These are phyloP conservation scores for Copidosoma aretas DNA, from an alignment of 2,888 invertebrate genomes.

Conservation along the genomic window DNA sequence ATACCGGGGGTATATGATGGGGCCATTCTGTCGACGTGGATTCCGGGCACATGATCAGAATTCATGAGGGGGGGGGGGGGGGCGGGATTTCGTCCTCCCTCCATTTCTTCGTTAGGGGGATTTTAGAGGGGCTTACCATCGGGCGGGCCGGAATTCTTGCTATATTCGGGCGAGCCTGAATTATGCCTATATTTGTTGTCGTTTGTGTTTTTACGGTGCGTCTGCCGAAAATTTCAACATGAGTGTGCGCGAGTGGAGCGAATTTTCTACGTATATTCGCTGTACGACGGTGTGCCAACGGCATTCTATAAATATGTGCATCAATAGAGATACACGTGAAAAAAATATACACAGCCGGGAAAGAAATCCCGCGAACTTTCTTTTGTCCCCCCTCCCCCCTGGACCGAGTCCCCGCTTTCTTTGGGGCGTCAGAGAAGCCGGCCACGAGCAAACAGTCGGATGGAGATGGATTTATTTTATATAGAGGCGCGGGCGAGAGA, in stretches of 20 bases:
- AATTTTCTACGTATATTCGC: no score
- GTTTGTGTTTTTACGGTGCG: background rate
- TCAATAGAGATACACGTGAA: background rate
- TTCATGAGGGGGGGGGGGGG: slow-evolving; percentile 2
- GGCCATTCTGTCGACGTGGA: slow-evolving; percentile 11
- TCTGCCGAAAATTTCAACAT: background rate
- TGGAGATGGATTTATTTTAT: slow-evolving; percentile 41
- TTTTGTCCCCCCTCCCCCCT: background rate
- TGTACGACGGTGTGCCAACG: no score
- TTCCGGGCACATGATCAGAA: slow-evolving; percentile 20
- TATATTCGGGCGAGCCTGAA: background rate
- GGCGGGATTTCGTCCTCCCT: background rate
- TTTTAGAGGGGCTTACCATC: background rate
- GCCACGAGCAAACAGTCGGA: slow-evolving; percentile 22
- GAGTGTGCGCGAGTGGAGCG: background rate
- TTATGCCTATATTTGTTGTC: background rate
- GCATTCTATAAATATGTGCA: background rate
- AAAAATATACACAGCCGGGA: background rate
- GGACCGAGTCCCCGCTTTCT: background rate
- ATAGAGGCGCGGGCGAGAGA: slow-evolving; percentile 18
- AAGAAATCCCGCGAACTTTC: background rate
- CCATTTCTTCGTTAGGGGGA: background rate
- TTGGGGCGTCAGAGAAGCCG: slow-evolving; percentile 8
- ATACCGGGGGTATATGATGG: background rate
- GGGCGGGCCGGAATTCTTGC: no score